Evolutionary conservation across 2,797 vertebrate species (phyloP).

Genomic region (Hozukius guyotensis): DNA sequence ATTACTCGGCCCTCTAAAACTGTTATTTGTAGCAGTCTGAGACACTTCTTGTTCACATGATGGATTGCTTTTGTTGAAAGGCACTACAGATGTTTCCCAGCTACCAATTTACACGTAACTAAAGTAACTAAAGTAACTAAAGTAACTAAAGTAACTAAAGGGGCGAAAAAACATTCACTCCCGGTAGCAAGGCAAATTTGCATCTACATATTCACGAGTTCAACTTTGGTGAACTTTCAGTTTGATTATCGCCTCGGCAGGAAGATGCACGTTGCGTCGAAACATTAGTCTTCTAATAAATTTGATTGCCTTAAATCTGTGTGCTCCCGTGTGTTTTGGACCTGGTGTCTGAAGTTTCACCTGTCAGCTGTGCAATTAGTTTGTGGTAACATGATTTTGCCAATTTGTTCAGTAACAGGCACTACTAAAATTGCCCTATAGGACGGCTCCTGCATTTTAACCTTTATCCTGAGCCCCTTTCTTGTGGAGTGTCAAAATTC

Average conservation of each 20-base stretch:
- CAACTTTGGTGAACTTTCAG: no score
- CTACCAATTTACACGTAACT: neutral
- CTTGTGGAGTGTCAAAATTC: neutral
- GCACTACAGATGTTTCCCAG: neutral
- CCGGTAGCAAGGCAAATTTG: no score
- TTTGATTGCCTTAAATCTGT: neutral
- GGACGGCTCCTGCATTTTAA: neutral
- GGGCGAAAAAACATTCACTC: accelerated
- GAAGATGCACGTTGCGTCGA: no score
- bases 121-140: neutral
- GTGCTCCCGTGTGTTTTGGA: no score
- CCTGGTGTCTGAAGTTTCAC: no score
- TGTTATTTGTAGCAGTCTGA: neutral
- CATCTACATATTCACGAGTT: no score
- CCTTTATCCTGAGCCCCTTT: neutral
- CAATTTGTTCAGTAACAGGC: neutral
- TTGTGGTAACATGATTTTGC: neutral
- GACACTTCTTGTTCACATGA: neutral
- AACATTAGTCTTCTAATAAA: neutral
- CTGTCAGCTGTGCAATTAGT: no score
- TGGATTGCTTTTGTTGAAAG: neutral
- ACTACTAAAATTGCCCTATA: neutral
- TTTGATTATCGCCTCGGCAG: no score
- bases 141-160: neutral
- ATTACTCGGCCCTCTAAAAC: neutral